phyloP scores from a whole-genome alignment of 2,888 invertebrate species.

The Hypsopygia costalis region DNA sequence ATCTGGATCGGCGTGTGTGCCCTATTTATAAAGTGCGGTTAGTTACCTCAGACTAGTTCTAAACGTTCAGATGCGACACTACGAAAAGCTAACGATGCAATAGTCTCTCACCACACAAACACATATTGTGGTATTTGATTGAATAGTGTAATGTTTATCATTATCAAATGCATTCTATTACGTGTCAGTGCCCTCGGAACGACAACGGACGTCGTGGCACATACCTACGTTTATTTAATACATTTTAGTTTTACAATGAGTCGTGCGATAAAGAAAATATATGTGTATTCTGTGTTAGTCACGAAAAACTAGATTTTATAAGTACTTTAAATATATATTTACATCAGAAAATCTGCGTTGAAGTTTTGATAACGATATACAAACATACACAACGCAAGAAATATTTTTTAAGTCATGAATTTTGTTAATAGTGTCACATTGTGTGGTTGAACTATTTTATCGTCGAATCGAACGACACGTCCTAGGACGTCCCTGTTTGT shows the following conservation, averaged over 20 bases:
- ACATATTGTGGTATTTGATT: background rate
- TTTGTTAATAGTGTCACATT: too few relatives aligned
- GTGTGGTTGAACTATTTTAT: too few relatives aligned
- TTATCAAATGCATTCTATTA: background rate
- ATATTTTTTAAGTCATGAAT: too few relatives aligned
- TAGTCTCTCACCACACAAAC: background rate
- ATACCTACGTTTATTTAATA: background rate
- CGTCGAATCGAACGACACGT: background rate
- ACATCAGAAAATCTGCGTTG: too few relatives aligned
- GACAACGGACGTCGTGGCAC: background rate
- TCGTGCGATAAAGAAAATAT: background rate
- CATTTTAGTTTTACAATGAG: background rate
- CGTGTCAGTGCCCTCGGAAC: background rate
- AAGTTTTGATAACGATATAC: too few relatives aligned
- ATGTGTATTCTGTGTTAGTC: background rate
- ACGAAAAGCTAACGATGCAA: background rate
- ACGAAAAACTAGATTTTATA: background rate
- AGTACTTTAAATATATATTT: too few relatives aligned
- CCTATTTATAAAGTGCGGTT: constrained; percentile 62
- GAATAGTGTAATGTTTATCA: background rate
- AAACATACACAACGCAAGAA: too few relatives aligned
- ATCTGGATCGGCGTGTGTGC: constrained; percentile 51
- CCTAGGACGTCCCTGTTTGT: background rate
- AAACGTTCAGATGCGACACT: constrained; percentile 14
- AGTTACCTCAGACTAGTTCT: constrained; percentile 45